Evolutionary conservation across 2,888 invertebrate species (phyloP).

Genomic region (Meloe dianella): DNA sequence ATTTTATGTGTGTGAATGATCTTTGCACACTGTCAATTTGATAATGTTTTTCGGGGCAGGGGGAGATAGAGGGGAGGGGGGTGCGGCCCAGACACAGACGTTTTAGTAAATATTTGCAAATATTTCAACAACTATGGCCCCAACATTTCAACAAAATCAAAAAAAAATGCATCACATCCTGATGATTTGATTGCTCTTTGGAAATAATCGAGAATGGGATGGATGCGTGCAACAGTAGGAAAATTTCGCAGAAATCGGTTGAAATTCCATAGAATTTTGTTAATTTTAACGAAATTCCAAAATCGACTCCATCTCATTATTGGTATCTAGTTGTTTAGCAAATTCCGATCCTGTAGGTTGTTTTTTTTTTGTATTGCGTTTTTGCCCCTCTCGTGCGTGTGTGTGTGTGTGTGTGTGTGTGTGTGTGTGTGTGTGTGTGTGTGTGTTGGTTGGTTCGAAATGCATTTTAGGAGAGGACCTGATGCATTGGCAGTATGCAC

Average conservation of each 20-base stretch:
- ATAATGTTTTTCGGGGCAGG: slow-evolving; percentile 4
- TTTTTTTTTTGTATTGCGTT: too few relatives aligned
- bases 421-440: neutral
- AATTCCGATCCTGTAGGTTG: slow-evolving; percentile 15
- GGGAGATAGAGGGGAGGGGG: too few relatives aligned
- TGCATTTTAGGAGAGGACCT: slow-evolving; percentile 41
- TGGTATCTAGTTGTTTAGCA: slow-evolving; percentile 2
- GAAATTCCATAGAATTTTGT: neutral
- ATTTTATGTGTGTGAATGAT: neutral
- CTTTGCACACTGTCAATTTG: slow-evolving; percentile 9
- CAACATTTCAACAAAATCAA: neutral
- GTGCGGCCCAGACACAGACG: too few relatives aligned
- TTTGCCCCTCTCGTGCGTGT: too few relatives aligned
- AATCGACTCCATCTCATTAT: too few relatives aligned
- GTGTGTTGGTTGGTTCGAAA: slow-evolving; percentile 2
- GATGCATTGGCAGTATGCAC: slow-evolving; percentile 37
- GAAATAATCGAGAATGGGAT: too few relatives aligned
- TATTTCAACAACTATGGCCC: neutral
- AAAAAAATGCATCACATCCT: neutral
- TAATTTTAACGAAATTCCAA: neutral
- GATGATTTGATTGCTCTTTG: neutral
- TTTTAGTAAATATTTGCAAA: slow-evolving; percentile 12
- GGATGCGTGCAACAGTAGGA: too few relatives aligned
- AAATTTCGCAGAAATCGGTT: neutral
- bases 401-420: neutral